Base-by-base conservation (phyloP, 2,888 invertebrate species). In the Actias luna region DNA sequence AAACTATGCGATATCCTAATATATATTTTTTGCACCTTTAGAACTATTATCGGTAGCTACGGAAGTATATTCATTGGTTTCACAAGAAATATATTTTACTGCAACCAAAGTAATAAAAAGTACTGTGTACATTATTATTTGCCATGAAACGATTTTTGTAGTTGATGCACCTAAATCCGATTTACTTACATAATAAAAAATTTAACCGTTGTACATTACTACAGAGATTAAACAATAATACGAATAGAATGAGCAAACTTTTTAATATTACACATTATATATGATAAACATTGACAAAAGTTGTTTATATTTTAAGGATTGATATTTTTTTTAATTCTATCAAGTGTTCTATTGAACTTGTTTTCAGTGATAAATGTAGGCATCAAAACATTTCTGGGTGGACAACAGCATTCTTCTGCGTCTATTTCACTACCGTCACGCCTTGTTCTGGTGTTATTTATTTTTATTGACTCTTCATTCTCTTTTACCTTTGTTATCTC, bases 331-430 rank as follows among this genome's bases (percentile, higher is more conserved):
- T 57, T 59, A n/a, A 82, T 64, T 62, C 71, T 73, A 0, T 73
- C 61, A 10, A 25, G 12, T 22, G 46, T 50, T 50, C 10, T 69
- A 16, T 83, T 68, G 61, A 84, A 89, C 66, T 76, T 77, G 2
- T 68, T 78, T 0, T 84, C 71, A 1, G 87, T 78, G 59, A 89
- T 87, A 60, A 88, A 87, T 3, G 87, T 70, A 0, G 89, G 87
- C 77, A 85, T 76, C 72, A 82, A 71, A 0, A 82, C 0, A 0
- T 61, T 75, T 25, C 67, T 72, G 0, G 80, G 78, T 1, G 85
- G 81, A 55, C 87, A 88, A 63, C 87, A 87, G 64, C 88, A 88
- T 0, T 70, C 64, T 1, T 66, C 64, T 2, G 66, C 67, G 0
- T 42, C n/a, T n/a, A 59, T 31, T 0, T 55, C 59, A n/a, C 62